Base-by-base conservation (phyloP, 2,113 vertebrate genomes). In the Equus quagga region DNA sequence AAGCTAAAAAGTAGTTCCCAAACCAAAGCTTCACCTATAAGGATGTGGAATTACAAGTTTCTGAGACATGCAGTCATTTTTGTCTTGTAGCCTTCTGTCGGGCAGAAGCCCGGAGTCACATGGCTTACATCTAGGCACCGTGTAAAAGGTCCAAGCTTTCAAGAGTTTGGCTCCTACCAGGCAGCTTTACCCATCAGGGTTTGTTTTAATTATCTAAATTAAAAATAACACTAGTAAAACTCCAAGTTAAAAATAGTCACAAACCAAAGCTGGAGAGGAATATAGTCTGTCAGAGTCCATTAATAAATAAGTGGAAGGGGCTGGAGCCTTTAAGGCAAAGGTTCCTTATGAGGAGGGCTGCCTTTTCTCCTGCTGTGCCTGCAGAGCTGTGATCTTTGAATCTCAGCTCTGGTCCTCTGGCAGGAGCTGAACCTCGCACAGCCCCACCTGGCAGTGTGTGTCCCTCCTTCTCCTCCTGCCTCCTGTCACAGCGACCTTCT, bases 201-300 rank as follows among this genome's bases (percentile, higher is more conserved):
- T 92, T 76, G 21, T 62, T 83, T 95, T 79, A 86, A 76, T 92
- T 82, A 49, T 72, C 60, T 73, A 92, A 70, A 82, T 26, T 51
- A n/a, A 94, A 89, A 86, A 51, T 26, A 90, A 78, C 15, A 72
- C 46, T 31, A 67, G 18, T n/a, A 78, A 72, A 92, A 81, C 18
- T 81, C 31, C 49, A 65, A 62, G 23, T 89, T 95, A 85, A 94
- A 88, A 65, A 58, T 69, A 83, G 24, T 58, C 67, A 56, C 51
- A 78, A 36, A 7, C 44, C 46, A 41, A 46, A 91, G 26, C 67
- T 70, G 21, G 56, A 62, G 58, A 89, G 44, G 65, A 70, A 6
- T 44, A 23, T 24, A 54, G 24, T 26, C 26, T 17, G 0, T 54
- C 60, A 33, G 89, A 84, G 31, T 65, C 0, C 2, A 31, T 58